Conservation (phyloP, 2,113 vertebrate genomes). For the Ceyx cyanopectus region DNA sequence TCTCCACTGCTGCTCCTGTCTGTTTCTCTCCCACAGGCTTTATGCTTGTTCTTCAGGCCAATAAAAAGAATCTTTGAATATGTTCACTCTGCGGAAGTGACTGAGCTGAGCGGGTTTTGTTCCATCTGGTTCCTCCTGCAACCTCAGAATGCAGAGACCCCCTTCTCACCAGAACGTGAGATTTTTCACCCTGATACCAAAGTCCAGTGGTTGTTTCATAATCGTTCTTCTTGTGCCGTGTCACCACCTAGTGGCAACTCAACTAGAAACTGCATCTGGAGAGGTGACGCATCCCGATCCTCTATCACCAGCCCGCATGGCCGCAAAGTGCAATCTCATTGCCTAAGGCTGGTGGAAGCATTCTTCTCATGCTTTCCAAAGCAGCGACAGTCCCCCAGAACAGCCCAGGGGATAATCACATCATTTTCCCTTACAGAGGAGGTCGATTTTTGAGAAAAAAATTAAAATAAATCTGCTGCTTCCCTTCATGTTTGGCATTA, state of each 20-base stretch:
- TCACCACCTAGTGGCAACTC: constrained; percentile 56
- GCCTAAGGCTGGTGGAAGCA: rapidly evolving
- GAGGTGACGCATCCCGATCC: not conserved
- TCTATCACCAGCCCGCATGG: rapidly evolving
- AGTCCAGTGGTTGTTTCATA: not conserved
- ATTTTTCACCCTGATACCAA: not conserved
- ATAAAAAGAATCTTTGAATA: rapidly evolving
- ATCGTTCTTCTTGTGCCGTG: not conserved
- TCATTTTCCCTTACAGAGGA: not conserved
- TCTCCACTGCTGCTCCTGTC: not conserved
- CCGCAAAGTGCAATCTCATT: rapidly evolving
- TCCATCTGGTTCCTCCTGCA: not conserved
- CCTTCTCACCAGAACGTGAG: rapidly evolving
- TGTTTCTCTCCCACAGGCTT: not conserved
- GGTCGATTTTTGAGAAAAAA: not conserved
- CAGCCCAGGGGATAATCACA: not conserved
- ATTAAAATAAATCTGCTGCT: not conserved
- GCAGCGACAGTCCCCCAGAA: not conserved
- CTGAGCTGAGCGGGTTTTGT: rapidly evolving
- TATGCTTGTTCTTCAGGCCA: too few species aligned
- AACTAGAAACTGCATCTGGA: not conserved
- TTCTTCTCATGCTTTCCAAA: not conserved
- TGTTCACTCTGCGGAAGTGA: rapidly evolving
- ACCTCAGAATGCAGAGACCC: rapidly evolving
- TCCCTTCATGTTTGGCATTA: not conserved